Conservation (phyloP, 1,140 invertebrate species). For the Tigriopus japonicus region DNA sequence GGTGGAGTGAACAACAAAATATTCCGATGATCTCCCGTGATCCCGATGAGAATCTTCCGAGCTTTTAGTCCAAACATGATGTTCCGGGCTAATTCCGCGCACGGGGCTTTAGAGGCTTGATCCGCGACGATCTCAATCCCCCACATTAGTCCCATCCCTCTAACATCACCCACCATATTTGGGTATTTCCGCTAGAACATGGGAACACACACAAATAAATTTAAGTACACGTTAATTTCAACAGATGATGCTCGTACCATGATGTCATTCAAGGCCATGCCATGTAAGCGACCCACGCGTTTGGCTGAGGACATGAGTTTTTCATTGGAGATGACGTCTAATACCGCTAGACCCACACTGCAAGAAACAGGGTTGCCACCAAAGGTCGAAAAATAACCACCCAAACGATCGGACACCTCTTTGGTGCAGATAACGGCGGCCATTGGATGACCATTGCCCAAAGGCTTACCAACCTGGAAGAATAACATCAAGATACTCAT, state of each 20-base stretch:
- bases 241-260: neutral
- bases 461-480: conserved; percentile 34
- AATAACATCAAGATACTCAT: conserved; percentile 16
- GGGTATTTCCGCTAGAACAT: conserved; percentile 9
- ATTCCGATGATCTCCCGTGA: conserved; percentile 37
- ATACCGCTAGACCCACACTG: conserved; percentile 20
- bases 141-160: conserved; percentile 21
- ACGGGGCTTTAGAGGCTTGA: conserved; percentile 12
- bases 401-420: conserved; percentile 29
- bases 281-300: conserved; percentile 20
- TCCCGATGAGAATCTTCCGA: conserved; percentile 31
- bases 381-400: conserved; percentile 23
- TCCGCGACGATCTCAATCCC: conserved; percentile 22
- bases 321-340: conserved; percentile 21
- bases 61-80: conserved; percentile 27
- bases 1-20: conserved; percentile 40
- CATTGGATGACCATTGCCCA: conserved; percentile 44
- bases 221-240: neutral
- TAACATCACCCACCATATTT: conserved; percentile 19
- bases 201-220: too few species aligned
- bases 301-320: conserved; percentile 21
- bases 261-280: conserved; percentile 20
- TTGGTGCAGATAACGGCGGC: conserved; percentile 37
- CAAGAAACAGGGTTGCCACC: conserved; percentile 28
- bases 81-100: conserved; percentile 13